Percentiles rank a stretch among this genome's conserved stretches.
Evolutionary conservation across 2,888 invertebrate species (phyloP).

Genomic region (Drosophila testacea): DNA sequence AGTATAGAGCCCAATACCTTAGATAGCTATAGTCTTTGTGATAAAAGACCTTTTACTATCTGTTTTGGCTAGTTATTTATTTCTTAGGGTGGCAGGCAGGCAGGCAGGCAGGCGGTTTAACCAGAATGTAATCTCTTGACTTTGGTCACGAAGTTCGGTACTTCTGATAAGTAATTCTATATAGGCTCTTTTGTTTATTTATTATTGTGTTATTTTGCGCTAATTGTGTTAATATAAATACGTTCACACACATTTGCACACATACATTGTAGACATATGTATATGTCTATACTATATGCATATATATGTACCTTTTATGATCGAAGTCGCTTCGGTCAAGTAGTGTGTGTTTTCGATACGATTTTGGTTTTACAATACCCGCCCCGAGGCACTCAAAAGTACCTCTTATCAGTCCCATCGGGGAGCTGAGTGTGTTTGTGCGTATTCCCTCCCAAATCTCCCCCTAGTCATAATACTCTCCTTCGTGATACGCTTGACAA

Average conservation of each 20-base stretch:
- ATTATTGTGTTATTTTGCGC: conserved; percentile 57
- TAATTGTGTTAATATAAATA: conserved; percentile 41
- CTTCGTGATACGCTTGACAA: conserved; percentile 46
- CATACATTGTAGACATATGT: conserved; percentile 6
- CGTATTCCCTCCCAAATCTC: not conserved
- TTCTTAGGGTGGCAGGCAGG: not conserved
- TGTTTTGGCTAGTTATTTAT: not conserved
- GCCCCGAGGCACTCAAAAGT: conserved; percentile 35
- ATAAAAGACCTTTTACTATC: conserved; percentile 2
- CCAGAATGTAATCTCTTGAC: conserved; percentile 34
- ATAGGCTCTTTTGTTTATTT: conserved; percentile 62
- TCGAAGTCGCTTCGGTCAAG: conserved; percentile 49
- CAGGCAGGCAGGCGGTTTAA: conserved; percentile 12
- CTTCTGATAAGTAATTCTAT: conserved; percentile 44
- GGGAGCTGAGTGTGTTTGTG: conserved; percentile 6
- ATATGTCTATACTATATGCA: conserved; percentile 19
- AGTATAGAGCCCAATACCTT: not conserved
- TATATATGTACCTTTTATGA: conserved; percentile 57
- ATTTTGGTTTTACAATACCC: conserved; percentile 61
- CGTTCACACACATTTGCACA: conserved; percentile 11
- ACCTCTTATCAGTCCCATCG: conserved; percentile 44
- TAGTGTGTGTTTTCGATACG: conserved; percentile 65
- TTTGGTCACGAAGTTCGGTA: conserved; percentile 37
- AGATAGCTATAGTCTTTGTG: conserved; percentile 11
- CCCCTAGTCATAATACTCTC: not conserved